Evolutionary conservation across 2,888 invertebrate species (phyloP).

Genomic region (Scaptomyza tumidula): DNA sequence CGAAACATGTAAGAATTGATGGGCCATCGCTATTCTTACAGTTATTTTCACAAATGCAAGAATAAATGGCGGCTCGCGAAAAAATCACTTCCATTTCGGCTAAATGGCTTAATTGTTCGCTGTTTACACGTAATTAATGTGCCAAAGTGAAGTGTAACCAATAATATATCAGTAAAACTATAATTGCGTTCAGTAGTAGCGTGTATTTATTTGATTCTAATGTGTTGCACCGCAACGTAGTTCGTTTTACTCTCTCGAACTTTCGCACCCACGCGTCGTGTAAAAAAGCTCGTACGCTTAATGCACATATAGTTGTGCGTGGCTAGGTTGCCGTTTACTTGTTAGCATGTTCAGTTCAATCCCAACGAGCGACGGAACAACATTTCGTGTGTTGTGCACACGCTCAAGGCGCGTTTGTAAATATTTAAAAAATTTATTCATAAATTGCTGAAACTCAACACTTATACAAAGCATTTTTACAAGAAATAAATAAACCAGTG

Average conservation of each 20-base stretch:
- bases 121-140: neutral
- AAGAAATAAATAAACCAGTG: constrained; percentile 23
- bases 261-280: constrained; percentile 55
- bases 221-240: constrained; percentile 25
- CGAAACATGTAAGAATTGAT: too few relatives aligned
- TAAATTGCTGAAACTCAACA: constrained; percentile 60
- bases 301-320: constrained; percentile 59
- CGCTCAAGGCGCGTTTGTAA: constrained; percentile 71
- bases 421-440: constrained; percentile 75
- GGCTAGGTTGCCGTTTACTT: constrained; percentile 58
- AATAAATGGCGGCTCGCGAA: neutral
- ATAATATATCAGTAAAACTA: too few relatives aligned
- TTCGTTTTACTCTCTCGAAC: constrained; percentile 22
- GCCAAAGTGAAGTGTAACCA: neutral
- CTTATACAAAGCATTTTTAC: constrained; percentile 26
- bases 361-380: constrained; percentile 74
- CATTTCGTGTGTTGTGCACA: constrained; percentile 67
- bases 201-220: constrained; percentile 9
- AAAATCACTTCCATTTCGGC: neutral
- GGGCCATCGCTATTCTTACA: neutral
- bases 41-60: neutral
- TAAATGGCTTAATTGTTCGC: neutral
- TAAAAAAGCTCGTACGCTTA: constrained; percentile 59
- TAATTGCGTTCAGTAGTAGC: neutral
- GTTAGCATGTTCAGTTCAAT: constrained; percentile 78